Base-by-base conservation (phyloP, 2,797 vertebrate species). In the Melanotaenia trifasciata region DNA sequence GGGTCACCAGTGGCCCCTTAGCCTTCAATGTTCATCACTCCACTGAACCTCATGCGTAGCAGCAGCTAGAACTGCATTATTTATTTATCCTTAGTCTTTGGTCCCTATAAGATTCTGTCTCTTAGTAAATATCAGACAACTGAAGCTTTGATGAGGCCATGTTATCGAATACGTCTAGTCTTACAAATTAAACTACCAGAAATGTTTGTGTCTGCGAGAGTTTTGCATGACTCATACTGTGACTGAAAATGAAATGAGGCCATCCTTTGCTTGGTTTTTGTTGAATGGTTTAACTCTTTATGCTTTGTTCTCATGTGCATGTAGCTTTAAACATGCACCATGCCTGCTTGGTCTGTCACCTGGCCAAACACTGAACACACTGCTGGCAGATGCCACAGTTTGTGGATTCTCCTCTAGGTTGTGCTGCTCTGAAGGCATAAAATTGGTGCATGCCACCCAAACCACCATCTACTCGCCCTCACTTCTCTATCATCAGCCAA, bases 371-470 rank as follows among this genome's bases (percentile, higher is more conserved):
- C 80, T 69, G 80, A 84, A 90, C 85, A 82, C 65, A 62, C 70
- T 71, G 81, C 83, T 92, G 92, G 91, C 91, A 90, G 83, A 70
- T 81, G 67, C 59, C 69, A 30, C 78, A 63, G 81, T 88, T 86
- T 91, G 84, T 86, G 89, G 85, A 89, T 90, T 92, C 84, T 81
- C 85, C 80, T 89, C 80, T 79, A 22, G 66, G 71, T 83, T 53
- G 38, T 43, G 67, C 66, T 72, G 73, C 73, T 79, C 72, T 63
- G 67, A 79, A 87, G 74, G 78, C 80, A 80, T 72, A 82, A 84
- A 84, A 88, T 84, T 13, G 67, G 76, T 90, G 83, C 84, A 81
- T 92, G 91, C 88, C 89, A 87, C 87, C 80, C 83, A 92, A 91
- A 90, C 85, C 89, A 85, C 88, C 89, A 72, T 35, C 53, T 54